phyloP scores from a whole-genome alignment of 2,888 invertebrate species.

The Subacronicta megacephala region DNA sequence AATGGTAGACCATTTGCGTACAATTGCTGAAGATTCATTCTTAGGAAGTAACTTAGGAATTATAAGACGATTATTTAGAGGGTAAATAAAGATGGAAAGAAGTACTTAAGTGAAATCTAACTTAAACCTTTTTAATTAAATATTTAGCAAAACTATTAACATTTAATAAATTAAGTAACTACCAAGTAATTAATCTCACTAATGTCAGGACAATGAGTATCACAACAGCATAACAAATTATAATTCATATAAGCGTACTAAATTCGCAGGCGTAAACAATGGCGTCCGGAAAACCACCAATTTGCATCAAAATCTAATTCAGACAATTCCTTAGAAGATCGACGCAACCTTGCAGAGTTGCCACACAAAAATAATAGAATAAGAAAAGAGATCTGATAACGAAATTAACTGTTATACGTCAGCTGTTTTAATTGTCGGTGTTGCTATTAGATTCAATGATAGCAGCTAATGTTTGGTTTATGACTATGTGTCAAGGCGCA shows the following conservation, averaged over 20 bases:
- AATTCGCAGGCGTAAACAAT: conserved; percentile 39
- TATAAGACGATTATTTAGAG: too few relatives aligned
- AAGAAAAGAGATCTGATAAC: conserved; percentile 58
- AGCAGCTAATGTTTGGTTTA: conserved; percentile 42
- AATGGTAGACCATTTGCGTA: conserved; percentile 30
- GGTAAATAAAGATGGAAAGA: too few relatives aligned
- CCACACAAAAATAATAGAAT: conserved; percentile 53
- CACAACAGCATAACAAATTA: conserved; percentile 29
- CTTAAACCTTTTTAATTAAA: background rate
- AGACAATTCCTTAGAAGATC: conserved; percentile 47
- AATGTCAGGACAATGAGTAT: conserved; percentile 24
- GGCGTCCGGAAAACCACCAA: conserved; percentile 47
- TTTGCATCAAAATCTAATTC: conserved; percentile 53
- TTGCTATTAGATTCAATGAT: conserved; percentile 57
- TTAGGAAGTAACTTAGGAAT: background rate
- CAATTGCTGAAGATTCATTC: conserved; percentile 19
- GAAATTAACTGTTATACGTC: conserved; percentile 53
- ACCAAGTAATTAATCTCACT: conserved; percentile 4
- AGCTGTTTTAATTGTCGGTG: conserved; percentile 54
- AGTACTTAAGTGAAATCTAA: too few relatives aligned
- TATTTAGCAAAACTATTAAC: background rate
- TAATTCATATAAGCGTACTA: conserved; percentile 40
- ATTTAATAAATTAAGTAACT: background rate
- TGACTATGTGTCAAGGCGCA: conserved; percentile 48
- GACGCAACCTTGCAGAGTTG: conserved; percentile 54